Conservation (phyloP, 2,888 invertebrate species). For the Apomyelois bistriatella region DNA sequence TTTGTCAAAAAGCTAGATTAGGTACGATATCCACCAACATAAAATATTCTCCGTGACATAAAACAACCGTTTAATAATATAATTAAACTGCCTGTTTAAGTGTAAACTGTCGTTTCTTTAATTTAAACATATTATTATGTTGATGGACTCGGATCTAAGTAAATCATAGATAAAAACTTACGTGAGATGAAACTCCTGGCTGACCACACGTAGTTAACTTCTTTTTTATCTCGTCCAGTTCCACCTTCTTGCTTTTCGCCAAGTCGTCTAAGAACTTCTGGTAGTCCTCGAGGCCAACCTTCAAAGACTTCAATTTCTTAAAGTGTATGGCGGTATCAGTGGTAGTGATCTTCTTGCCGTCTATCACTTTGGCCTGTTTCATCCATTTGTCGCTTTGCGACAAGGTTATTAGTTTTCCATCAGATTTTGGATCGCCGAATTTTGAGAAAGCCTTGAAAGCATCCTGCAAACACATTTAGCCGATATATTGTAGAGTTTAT, state of each 20-base stretch:
- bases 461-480: constrained; percentile 71
- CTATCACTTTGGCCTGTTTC: constrained; percentile 92
- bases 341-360: constrained; percentile 90
- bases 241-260: constrained; percentile 90
- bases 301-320: constrained; percentile 91
- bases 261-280: constrained; percentile 92
- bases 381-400: constrained; percentile 97
- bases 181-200: constrained; percentile 81
- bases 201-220: constrained; percentile 90
- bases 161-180: constrained; percentile 36
- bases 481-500: too few species aligned
- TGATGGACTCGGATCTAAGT: too few species aligned
- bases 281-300: constrained; percentile 88
- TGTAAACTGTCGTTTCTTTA: too few species aligned
- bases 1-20: too few species aligned
- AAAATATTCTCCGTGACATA: too few species aligned
- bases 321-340: constrained; percentile 95
- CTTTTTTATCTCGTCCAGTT: constrained; percentile 87
- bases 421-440: constrained; percentile 92
- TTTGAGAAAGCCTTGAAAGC: constrained; percentile 90
- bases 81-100: too few species aligned
- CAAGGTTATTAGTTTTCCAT: constrained; percentile 91
- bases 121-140: too few species aligned
- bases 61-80: too few species aligned
- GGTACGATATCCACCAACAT: too few species aligned